A percentile compares a stretch with the other conserved stretches of the same genome.
Conservation (phyloP, 2,113 vertebrate genomes). For the Steatornis caripensis region DNA sequence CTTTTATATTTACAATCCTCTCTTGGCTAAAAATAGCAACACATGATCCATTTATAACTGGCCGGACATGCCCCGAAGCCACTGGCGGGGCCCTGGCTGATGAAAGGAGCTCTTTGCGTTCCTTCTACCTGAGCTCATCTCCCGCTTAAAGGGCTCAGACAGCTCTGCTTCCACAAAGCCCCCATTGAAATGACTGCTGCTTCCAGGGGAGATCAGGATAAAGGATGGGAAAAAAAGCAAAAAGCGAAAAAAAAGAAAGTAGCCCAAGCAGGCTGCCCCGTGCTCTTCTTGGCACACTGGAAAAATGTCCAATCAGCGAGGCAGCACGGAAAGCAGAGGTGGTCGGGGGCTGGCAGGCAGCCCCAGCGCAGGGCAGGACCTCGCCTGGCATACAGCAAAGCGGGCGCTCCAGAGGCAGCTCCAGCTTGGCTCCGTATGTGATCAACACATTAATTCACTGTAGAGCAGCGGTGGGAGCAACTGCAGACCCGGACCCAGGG, state of each 20-base stretch:
- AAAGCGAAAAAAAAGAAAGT: not conserved
- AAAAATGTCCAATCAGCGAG: not conserved
- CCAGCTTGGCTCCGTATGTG: not conserved
- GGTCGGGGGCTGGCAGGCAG: not conserved
- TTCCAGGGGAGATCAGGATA: not conserved
- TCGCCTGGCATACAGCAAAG: not conserved
- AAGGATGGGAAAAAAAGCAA: not conserved
- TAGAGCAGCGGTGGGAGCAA: rapidly evolving
- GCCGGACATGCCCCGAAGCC: slow-evolving; percentile 37
- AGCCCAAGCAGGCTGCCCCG: not conserved
- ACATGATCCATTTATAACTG: slow-evolving; percentile 62
- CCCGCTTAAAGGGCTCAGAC: slow-evolving; percentile 30
- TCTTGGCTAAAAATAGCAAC: slow-evolving; percentile 65
- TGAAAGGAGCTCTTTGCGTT: slow-evolving; percentile 55
- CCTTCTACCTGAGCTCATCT: slow-evolving; percentile 51
- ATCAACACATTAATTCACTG: not conserved
- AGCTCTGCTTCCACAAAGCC: slow-evolving; percentile 40
- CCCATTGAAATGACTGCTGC: slow-evolving; percentile 7
- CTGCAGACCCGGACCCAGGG: not conserved
- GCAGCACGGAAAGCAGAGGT: not conserved
- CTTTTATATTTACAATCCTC: slow-evolving; percentile 67
- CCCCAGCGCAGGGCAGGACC: not conserved
- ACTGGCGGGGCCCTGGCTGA: slow-evolving; percentile 48
- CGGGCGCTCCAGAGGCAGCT: not conserved
- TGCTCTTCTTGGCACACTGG: not conserved